Evolutionary conservation across 2,797 vertebrate genomes (phyloP).

Genomic region (Pseudochirops corinnae): DNA sequence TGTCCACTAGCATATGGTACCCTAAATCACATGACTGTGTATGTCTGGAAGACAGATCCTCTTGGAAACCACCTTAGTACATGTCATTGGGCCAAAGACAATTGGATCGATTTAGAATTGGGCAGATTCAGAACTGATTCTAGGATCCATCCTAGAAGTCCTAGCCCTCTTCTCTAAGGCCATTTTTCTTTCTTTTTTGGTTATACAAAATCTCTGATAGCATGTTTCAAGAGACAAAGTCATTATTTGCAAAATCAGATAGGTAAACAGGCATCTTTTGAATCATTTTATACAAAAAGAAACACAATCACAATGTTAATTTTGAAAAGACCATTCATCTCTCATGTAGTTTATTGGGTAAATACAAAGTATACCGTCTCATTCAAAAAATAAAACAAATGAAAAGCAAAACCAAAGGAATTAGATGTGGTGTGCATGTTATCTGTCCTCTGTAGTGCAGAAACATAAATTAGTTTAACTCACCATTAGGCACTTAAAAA

Average conservation of each 20-base stretch:
- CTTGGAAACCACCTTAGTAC: not conserved
- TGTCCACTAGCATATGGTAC: not conserved
- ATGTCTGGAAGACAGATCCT: not conserved
- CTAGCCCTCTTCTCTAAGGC: not conserved
- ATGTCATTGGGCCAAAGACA: not conserved
- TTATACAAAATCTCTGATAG: not conserved
- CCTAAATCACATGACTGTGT: not conserved
- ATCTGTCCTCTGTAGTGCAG: conserved; percentile 46
- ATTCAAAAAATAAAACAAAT: conserved; percentile 29
- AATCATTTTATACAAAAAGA: conserved; percentile 10
- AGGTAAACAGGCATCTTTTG: conserved; percentile 17
- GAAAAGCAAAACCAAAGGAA: conserved; percentile 69
- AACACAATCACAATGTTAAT: conserved; percentile 36
- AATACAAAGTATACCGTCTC: conserved; percentile 71
- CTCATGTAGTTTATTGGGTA: conserved; percentile 70
- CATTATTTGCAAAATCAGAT: not conserved
- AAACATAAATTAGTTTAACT: conserved; percentile 68
- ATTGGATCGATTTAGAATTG: not conserved
- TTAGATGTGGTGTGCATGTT: conserved; percentile 66
- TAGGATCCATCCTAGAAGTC: not conserved
- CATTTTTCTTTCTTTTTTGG: not conserved
- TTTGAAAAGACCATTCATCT: conserved; percentile 58
- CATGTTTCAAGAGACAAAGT: not conserved
- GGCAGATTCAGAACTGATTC: not conserved
- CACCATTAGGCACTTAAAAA: conserved; percentile 75